Base-by-base conservation (phyloP, 2,113 vertebrate species). In the Cyphomyrus discorhynchus region DNA sequence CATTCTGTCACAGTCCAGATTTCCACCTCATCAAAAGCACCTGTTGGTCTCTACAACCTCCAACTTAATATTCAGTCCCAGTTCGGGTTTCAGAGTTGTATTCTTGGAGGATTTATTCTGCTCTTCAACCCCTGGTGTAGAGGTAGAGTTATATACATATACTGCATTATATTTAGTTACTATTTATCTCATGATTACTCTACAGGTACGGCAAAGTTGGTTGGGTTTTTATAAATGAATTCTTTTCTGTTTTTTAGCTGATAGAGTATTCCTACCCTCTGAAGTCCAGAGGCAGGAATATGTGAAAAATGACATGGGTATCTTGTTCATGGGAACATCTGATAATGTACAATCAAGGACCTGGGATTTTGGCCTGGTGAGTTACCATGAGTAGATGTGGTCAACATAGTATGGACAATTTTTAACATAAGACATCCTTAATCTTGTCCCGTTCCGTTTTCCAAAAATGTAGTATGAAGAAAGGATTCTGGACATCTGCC, bases 321-420 rank as follows among this genome's bases (percentile, higher is more conserved):
- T 96, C 89, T 90, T 96, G 82, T 96, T 94, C 58, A 93, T 94
- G 93, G 96, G 96, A 5, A 94, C 95, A 0, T 0, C 93, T 0
- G 53, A 21, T 66, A 95, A 94, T 90, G 0, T 93, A 0, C 92
- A 88, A 27, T 52, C 91, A 27, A 94, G 92, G 86, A 92, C 95
- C 0, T 96, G 96, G 96, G 94, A 93, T 15, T 95, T 95, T 89
- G 96, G 95, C 92, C 95, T 94, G 95, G 96, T 96, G 91, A 88
- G 92, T 66, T 17, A 53, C 21, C 5, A 6, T 45, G 4, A 31
- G 21, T 17, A 62, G 35, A 7, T 80, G 10, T 46, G 21, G 56
- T 58, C 39, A 85, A 62, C 3, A 4, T 9, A 24, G 24, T 10
- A 45, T 11, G 42, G 21, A 19, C 13, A 7, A 46, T 52, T 21